These are phyloP conservation scores for Pyrocoelia pectoralis DNA, from an alignment of 2,888 invertebrate species.

Conservation along the genomic window DNA sequence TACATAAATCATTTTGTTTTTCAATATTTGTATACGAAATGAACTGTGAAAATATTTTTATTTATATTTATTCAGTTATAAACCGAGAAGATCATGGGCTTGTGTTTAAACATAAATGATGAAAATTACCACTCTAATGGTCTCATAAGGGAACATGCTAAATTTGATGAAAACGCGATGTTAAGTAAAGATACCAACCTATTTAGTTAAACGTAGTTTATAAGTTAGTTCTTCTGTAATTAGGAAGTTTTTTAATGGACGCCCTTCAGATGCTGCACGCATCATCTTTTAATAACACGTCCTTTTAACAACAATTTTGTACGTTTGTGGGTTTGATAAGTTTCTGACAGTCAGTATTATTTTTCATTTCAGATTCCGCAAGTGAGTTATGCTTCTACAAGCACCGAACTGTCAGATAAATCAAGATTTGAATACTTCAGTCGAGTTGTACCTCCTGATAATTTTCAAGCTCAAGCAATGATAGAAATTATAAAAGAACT, in stretches of 20 bases:
- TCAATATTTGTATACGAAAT: background rate
- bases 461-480: conserved; percentile 74
- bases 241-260: too few species aligned
- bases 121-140: background rate
- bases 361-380: conserved; percentile 67
- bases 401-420: conserved; percentile 74
- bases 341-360: background rate
- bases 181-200: too few species aligned
- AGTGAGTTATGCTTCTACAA: conserved; percentile 76
- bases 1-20: too few species aligned
- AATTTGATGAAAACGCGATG: background rate
- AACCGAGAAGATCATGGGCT: background rate
- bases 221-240: too few species aligned
- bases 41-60: background rate
- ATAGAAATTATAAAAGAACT: conserved; percentile 71
- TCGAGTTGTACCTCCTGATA: conserved; percentile 76
- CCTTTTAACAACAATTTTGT: too few species aligned
- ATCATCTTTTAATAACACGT: too few species aligned
- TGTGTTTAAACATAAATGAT: background rate
- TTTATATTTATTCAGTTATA: background rate
- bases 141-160: background rate
- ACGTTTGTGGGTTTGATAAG: too few species aligned
- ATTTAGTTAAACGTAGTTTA: too few species aligned
- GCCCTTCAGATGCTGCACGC: too few species aligned
- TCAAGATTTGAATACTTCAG: conserved; percentile 74